Conservation (phyloP, 2,888 invertebrate species). For the Drosophila mayaguana region DNA sequence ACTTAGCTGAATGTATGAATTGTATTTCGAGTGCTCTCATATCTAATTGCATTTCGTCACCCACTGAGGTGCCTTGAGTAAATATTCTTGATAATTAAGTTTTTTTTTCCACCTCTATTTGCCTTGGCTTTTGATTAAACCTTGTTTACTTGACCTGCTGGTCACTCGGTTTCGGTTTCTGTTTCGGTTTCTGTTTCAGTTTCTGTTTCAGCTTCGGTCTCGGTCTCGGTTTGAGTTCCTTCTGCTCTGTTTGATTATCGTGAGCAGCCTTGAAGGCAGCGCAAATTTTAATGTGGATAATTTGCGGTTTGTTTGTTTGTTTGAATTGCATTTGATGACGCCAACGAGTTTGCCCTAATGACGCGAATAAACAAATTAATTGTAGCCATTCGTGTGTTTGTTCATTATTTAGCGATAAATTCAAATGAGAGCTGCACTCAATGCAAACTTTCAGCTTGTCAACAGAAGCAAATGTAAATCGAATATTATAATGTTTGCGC, state of each 20-base stretch:
- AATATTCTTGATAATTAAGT: constrained; percentile 5
- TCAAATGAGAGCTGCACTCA: not conserved
- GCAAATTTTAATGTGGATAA: constrained; percentile 2
- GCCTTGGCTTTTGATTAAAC: constrained; percentile 1
- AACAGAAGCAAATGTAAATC: not conserved
- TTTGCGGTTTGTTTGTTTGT: constrained; percentile 66
- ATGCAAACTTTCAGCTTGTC: not conserved
- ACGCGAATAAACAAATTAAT: constrained; percentile 37
- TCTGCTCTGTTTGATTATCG: not conserved
- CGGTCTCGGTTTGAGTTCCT: not conserved
- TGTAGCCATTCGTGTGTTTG: constrained; percentile 27
- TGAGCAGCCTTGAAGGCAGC: not conserved
- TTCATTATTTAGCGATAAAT: constrained; percentile 25
- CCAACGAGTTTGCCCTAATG: constrained; percentile 50
- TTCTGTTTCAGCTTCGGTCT: not conserved
- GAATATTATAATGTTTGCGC: not conserved
- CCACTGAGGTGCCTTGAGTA: not conserved
- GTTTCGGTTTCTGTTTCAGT: not conserved
- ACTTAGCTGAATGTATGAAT: not conserved
- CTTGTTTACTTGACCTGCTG: constrained; percentile 1
- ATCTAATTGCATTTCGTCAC: not conserved
- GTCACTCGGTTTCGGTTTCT: not conserved
- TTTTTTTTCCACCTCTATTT: not conserved
- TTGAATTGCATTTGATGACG: constrained; percentile 42
- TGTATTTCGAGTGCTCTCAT: not conserved